Conservation (phyloP, 2,797 vertebrate species). For the Peromyscus eremicus region DNA sequence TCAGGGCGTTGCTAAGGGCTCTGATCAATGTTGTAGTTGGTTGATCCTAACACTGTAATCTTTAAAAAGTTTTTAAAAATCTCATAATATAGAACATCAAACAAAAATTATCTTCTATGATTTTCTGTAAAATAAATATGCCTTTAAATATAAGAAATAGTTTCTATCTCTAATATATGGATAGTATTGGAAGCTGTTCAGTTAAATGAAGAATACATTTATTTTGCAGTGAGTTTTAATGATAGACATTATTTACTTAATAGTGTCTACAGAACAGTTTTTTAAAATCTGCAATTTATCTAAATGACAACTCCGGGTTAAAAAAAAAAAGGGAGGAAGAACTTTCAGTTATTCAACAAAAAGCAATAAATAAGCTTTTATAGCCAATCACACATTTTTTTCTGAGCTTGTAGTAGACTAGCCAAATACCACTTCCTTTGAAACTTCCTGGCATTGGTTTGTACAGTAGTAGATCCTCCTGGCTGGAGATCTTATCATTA, state of each 20-base stretch:
- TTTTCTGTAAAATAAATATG: constrained; percentile 41
- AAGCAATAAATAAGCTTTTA: constrained; percentile 60
- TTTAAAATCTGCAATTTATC: neutral
- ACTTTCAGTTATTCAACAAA: constrained; percentile 40
- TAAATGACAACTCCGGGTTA: constrained; percentile 33
- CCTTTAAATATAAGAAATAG: constrained; percentile 12
- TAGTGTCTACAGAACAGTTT: neutral
- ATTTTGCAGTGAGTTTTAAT: constrained; percentile 40
- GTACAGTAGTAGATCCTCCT: constrained; percentile 40
- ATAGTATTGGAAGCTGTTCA: neutral
- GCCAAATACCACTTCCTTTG: constrained; percentile 47
- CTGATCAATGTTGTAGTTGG: neutral
- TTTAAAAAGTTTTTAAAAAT: neutral
- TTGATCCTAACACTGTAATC: neutral
- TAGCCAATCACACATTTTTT: constrained; percentile 41
- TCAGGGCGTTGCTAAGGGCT: neutral
- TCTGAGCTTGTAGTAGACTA: constrained; percentile 33
- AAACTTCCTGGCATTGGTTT: constrained; percentile 15
- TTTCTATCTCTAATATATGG: neutral
- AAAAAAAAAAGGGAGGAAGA: constrained; percentile 54
- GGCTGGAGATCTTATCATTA: constrained; percentile 55
- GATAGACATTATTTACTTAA: constrained; percentile 23
- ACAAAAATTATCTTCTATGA: neutral
- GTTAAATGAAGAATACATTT: constrained; percentile 6
- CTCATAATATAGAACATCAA: neutral